Percentiles rank a stretch among this genome's conserved stretches.
Conservation (phyloP, 1,140 invertebrate species). For the Drosophila grimshawi region DNA sequence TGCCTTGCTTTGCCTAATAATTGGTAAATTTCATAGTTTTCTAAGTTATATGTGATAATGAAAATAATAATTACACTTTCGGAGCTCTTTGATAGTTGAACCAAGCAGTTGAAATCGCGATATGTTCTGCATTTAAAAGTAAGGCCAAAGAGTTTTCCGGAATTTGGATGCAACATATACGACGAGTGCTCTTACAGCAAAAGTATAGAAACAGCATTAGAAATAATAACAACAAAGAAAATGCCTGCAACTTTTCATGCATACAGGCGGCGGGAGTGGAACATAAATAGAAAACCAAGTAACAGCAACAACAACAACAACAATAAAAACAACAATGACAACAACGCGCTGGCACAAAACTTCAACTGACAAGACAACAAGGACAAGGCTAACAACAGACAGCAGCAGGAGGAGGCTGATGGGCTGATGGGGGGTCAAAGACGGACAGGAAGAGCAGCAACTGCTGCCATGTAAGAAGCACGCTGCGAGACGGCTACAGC, state of each 20-base stretch:
- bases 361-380: constrained; percentile 77
- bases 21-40: neutral
- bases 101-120: neutral
- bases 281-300: constrained; percentile 61
- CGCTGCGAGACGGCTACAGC: constrained; percentile 78
- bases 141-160: constrained; percentile 22
- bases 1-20: neutral
- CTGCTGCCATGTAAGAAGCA: constrained; percentile 72
- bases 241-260: constrained; percentile 60
- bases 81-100: neutral
- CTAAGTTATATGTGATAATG: neutral
- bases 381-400: constrained; percentile 68
- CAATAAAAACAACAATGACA: constrained; percentile 18
- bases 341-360: constrained; percentile 51
- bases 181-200: constrained; percentile 15
- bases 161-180: constrained; percentile 54
- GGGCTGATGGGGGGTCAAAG: neutral
- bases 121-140: constrained; percentile 29
- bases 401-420: neutral
- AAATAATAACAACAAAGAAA: constrained; percentile 45
- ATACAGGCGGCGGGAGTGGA: constrained; percentile 51
- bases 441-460: constrained; percentile 25
- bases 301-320: constrained; percentile 39
- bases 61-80: neutral
- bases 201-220: constrained; percentile 9